Evolutionary conservation across 2,797 vertebrate species (phyloP).

Genomic region (Ceryle rudis): DNA sequence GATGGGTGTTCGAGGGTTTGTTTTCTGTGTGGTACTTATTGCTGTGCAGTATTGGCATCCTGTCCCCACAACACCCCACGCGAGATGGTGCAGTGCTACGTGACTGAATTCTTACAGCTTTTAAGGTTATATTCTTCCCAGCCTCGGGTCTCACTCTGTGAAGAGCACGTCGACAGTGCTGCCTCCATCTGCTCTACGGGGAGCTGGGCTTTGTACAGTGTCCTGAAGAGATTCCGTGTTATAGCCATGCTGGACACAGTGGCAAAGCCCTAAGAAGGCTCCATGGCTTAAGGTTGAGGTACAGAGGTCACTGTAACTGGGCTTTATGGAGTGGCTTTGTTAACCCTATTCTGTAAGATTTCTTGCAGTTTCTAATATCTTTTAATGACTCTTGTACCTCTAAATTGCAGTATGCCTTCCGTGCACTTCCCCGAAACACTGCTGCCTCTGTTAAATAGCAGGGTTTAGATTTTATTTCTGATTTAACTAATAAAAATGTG

Average conservation of each 20-base stretch:
- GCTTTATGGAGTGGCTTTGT: background rate
- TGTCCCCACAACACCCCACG: background rate
- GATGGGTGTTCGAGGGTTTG: background rate
- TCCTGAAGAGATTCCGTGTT: background rate
- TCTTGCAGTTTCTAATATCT: background rate
- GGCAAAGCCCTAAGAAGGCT: background rate
- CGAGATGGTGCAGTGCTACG: fast-evolving
- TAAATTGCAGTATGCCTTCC: background rate
- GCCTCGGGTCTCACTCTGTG: background rate
- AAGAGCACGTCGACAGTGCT: background rate
- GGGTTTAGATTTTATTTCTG: background rate
- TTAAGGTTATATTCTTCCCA: background rate
- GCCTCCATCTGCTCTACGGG: background rate
- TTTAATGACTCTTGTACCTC: background rate
- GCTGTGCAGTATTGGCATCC: background rate
- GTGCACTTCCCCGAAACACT: background rate
- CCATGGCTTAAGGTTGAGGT: background rate
- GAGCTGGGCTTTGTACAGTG: background rate
- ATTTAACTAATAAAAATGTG: constrained; percentile 22
- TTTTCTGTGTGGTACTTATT: background rate
- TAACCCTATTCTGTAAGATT: background rate
- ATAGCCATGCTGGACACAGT: fast-evolving
- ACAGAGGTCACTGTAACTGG: fast-evolving
- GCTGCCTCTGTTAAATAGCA: background rate
- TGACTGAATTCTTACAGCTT: background rate